A percentile compares a stretch with the other conserved stretches of the same genome.
Conservation (phyloP, 2,888 invertebrate species). For the Portevinia maculata region DNA sequence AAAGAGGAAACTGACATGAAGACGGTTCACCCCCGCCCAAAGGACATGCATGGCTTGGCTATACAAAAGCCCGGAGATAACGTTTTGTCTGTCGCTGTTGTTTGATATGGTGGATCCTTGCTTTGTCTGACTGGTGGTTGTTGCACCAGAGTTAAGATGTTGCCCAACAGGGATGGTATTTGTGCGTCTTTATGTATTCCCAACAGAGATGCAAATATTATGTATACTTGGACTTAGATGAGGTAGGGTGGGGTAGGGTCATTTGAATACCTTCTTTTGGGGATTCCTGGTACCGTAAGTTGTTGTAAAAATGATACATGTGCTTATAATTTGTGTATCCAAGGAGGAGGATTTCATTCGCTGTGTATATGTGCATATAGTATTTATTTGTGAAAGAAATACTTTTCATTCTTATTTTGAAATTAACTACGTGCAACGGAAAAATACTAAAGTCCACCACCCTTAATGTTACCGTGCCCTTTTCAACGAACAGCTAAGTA, state of each 20-base stretch:
- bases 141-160: slow-evolving; percentile 1
- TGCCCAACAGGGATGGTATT: slow-evolving; percentile 7
- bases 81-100: slow-evolving; percentile 26
- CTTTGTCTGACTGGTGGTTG: slow-evolving; percentile 11
- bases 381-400: too few species aligned
- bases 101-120: slow-evolving; percentile 23
- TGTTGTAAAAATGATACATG: slow-evolving; percentile 51
- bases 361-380: neutral
- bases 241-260: neutral
- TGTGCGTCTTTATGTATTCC: slow-evolving; percentile 5
- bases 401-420: too few species aligned
- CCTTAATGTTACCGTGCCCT: too few species aligned
- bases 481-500: too few species aligned
- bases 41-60: slow-evolving; percentile 27
- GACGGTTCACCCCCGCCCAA: slow-evolving; percentile 34
- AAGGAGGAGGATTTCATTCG: neutral
- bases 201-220: slow-evolving; percentile 1
- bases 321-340: slow-evolving; percentile 26
- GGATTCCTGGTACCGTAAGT: slow-evolving; percentile 41
- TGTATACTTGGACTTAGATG: neutral
- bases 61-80: slow-evolving; percentile 35
- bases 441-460: too few species aligned
- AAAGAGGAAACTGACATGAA: slow-evolving; percentile 40
- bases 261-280: slow-evolving; percentile 46
- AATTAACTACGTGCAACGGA: too few species aligned